Evolutionary conservation across 2,888 invertebrate genomes (phyloP), one percentile per base, ranked within the genome.

Genomic region (Brachyopa scutellaris): DNA sequence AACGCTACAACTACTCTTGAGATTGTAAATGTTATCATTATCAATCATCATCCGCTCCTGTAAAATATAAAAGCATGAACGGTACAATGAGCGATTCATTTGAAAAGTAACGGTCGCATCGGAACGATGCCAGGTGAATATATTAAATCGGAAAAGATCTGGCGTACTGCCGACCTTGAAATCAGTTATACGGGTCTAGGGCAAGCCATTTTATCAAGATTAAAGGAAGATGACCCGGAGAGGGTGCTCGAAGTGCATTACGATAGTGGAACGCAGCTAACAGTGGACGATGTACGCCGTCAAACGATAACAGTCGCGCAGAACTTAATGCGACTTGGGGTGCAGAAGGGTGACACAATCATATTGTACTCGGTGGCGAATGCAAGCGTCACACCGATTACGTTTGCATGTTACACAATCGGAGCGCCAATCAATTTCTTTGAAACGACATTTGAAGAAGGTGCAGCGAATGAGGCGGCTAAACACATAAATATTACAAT

Each of bases 381-480:
- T 40, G 38, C 49, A 5, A 26, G 61, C 38, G 61, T 69, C 1
- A 84, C 85, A 0, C 73, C 79, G 1, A 38, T 85, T 6, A 74
- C 85, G 5, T 85, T 85, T 49, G 85, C 84, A 7, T 74, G 77
- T 8, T 66, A 78, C 11, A 31, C 80, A 13, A 42, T 82, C 5
- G 85, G 84, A 31, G 77, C 82, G 5, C 72, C 82, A 7, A 53
- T 85, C 0, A 85, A 85, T 26, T 85, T 80, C 26, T 85, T 85
- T 57, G 85, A 85, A 49, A 77, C 83, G 0, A 74, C 61, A 7
- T 76, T 85, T 5, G 42, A 80, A 17, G 67, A 47, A 17, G 84
- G 85, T 85, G 40, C n/a, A n/a, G n/a, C n/a, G n/a, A n/a, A n/a
- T n/a, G n/a, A n/a, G n/a, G n/a, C n/a, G n/a, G n/a, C n/a, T n/a